Conservation (phyloP, 2,797 vertebrate species). For the Myripristis jacobus region DNA sequence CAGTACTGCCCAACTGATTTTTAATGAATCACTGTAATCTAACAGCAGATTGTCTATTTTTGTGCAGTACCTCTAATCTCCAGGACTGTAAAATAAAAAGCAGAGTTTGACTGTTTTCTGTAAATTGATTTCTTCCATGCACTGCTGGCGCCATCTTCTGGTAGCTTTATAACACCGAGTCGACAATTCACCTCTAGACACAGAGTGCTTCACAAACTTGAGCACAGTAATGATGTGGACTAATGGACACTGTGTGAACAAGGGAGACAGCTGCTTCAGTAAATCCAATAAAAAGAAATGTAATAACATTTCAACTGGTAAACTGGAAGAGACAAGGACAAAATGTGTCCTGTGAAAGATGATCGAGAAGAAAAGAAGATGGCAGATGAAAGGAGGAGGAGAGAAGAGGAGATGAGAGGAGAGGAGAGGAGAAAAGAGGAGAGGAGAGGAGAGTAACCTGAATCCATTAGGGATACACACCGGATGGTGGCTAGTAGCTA, state of each 20-base stretch:
- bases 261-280: background rate
- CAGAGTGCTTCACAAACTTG: background rate
- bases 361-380: background rate
- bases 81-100: background rate
- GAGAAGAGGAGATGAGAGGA: background rate
- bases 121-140: background rate
- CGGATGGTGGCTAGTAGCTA: slow-evolving; percentile 39
- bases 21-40: background rate
- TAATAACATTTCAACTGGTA: slow-evolving; percentile 4
- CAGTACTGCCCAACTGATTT: background rate
- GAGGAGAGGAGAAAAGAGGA: background rate
- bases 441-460: slow-evolving; percentile 26
- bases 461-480: slow-evolving; percentile 50
- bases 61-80: slow-evolving; percentile 9
- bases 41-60: background rate
- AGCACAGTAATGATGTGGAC: slow-evolving; percentile 3
- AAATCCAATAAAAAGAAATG: slow-evolving; percentile 23
- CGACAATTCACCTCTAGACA: background rate
- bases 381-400: background rate
- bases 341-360: background rate
- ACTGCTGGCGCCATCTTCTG: slow-evolving; percentile 66
- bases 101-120: background rate
- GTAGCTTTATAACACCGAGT: slow-evolving; percentile 18
- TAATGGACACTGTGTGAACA: slow-evolving; percentile 13
- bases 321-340: background rate